phyloP scores from a whole-genome alignment of 2,797 vertebrate genomes.

The Chrysocyon brachyurus region DNA sequence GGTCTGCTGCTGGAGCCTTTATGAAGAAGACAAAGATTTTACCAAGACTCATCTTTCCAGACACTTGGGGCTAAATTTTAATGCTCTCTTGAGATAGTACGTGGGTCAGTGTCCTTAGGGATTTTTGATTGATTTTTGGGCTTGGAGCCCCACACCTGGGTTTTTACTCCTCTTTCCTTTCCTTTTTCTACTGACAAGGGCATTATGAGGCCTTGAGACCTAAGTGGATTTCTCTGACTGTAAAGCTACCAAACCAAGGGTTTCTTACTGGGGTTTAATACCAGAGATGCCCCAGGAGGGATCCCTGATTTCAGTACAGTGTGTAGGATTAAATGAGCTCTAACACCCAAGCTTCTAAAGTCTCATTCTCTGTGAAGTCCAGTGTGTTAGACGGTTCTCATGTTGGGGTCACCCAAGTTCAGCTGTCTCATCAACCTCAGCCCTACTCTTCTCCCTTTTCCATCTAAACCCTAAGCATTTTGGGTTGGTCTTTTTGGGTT shows the following conservation, averaged over 20 bases:
- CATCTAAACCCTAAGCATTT: background rate
- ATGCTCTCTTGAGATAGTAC: background rate
- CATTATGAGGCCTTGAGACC: background rate
- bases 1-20: background rate
- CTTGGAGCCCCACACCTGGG: background rate
- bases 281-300: background rate
- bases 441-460: too few relatives aligned
- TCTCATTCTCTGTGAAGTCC: background rate
- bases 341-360: background rate
- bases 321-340: background rate
- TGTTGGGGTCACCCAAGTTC: background rate
- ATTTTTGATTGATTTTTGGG: background rate
- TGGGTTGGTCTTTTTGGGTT: background rate
- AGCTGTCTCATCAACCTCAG: background rate
- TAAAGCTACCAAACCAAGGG: background rate
- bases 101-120: background rate
- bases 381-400: background rate
- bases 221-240: conserved; percentile 1
- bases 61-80: background rate
- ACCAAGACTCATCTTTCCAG: conserved; percentile 15
- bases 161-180: conserved; percentile 6
- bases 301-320: background rate
- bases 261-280: background rate
- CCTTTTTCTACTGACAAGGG: background rate
- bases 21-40: conserved; percentile 24